Conservation (phyloP, 2,888 invertebrate genomes). For the Abscondita cerata region DNA sequence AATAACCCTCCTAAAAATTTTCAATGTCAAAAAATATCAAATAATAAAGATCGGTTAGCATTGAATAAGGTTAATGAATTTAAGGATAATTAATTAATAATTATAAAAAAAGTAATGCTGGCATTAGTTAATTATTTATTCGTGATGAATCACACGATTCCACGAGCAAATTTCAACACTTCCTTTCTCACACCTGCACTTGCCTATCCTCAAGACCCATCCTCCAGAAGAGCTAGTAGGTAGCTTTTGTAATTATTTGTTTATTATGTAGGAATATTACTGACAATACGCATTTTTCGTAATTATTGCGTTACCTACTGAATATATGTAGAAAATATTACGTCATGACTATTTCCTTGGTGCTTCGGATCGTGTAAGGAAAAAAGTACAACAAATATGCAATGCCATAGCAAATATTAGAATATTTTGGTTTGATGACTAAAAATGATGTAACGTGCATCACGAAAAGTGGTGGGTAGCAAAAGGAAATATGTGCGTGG, state of each 20-base stretch:
- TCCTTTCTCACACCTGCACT: constrained; percentile 44
- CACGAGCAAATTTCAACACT: constrained; percentile 37
- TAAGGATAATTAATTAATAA: not conserved
- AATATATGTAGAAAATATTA: no score
- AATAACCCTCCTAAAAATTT: no score
- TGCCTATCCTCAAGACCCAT: constrained; percentile 39
- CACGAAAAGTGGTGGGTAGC: constrained; percentile 2
- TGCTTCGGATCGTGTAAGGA: no score
- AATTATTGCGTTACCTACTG: not conserved
- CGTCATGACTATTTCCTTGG: no score
- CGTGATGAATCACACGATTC: constrained; percentile 23
- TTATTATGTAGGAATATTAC: constrained; percentile 26
- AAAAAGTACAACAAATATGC: not conserved
- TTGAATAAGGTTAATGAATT: constrained; percentile 1
- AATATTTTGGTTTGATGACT: not conserved
- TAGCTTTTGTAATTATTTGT: constrained; percentile 32
- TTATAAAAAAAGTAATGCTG: not conserved
- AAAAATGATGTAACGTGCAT: constrained; percentile 9
- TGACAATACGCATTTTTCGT: not conserved
- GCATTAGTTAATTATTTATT: constrained; percentile 10
- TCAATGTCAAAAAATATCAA: no score
- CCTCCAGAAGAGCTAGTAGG: constrained; percentile 28
- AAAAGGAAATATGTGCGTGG: constrained; percentile 15
- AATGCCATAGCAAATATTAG: no score
- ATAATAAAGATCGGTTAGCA: not conserved